These are phyloP conservation scores for Jaculus jaculus DNA, from an alignment of 2,113 vertebrate species.

Conservation along the genomic window DNA sequence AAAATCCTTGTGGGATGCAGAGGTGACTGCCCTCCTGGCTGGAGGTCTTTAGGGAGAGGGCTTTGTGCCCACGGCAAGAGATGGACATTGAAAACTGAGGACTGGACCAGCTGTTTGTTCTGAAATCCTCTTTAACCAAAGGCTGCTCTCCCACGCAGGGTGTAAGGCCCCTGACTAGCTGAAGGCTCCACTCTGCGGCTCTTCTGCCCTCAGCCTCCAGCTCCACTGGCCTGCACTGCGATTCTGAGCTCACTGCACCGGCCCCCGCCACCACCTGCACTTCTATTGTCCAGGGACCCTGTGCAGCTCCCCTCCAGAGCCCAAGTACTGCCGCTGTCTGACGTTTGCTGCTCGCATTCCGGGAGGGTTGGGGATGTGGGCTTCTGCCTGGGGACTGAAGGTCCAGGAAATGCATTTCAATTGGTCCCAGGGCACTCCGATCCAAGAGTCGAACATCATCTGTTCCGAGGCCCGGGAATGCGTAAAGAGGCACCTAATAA, in stretches of 20 bases:
- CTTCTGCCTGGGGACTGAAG: background rate
- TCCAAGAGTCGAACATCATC: slow-evolving; percentile 7
- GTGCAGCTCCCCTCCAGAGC: background rate
- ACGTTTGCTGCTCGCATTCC: background rate
- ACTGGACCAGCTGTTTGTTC: too few relatives aligned
- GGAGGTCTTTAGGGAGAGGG: background rate
- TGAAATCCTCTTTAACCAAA: background rate
- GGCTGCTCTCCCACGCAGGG: background rate
- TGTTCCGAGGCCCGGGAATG: background rate
- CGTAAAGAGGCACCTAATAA: background rate
- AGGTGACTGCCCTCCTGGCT: background rate
- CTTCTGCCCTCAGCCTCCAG: background rate
- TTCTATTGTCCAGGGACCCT: too few relatives aligned
- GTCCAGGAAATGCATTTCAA: slow-evolving; percentile 65
- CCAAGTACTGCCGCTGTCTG: background rate
- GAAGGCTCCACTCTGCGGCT: too few relatives aligned
- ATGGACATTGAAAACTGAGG: background rate
- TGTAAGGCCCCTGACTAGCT: background rate
- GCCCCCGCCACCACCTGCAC: too few relatives aligned
- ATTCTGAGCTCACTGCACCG: background rate
- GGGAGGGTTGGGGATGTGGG: background rate
- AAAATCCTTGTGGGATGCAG: background rate
- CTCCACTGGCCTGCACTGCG: background rate
- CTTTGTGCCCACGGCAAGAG: background rate
- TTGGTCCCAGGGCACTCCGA: slow-evolving; percentile 32